Conservation (phyloP, 2,797 vertebrate genomes). For the Gymnothorax javanicus region DNA sequence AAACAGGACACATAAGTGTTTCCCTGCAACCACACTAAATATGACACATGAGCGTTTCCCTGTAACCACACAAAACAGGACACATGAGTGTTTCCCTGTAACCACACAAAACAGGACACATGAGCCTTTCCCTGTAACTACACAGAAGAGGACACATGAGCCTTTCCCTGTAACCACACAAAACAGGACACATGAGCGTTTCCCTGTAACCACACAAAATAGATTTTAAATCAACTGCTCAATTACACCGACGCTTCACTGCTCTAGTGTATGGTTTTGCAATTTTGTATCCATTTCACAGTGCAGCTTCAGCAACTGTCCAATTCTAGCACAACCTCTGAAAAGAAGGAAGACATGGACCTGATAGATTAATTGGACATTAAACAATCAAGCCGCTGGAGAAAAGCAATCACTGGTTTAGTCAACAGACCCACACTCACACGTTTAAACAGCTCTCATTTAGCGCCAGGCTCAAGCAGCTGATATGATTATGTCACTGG, state of each 20-base stretch:
- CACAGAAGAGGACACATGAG: no score
- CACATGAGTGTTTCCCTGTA: no score
- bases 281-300: conserved; percentile 41
- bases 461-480: not conserved
- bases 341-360: conserved; percentile 32
- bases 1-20: no score
- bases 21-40: no score
- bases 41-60: no score
- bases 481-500: not conserved
- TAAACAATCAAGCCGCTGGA: conserved; percentile 41
- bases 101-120: no score
- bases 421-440: not conserved
- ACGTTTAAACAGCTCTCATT: not conserved
- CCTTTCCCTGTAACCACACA: no score
- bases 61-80: no score
- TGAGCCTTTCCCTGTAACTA: no score
- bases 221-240: conserved; percentile 44
- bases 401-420: not conserved
- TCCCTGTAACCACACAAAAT: not conserved
- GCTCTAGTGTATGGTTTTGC: conserved; percentile 47
- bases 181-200: no score
- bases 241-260: conserved; percentile 48
- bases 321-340: conserved; percentile 41
- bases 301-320: not conserved
- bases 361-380: conserved; percentile 36